Percentiles rank a stretch among this genome's conserved stretches.
Conservation (phyloP, 2,113 vertebrate species). For the Prunella fulvescens region DNA sequence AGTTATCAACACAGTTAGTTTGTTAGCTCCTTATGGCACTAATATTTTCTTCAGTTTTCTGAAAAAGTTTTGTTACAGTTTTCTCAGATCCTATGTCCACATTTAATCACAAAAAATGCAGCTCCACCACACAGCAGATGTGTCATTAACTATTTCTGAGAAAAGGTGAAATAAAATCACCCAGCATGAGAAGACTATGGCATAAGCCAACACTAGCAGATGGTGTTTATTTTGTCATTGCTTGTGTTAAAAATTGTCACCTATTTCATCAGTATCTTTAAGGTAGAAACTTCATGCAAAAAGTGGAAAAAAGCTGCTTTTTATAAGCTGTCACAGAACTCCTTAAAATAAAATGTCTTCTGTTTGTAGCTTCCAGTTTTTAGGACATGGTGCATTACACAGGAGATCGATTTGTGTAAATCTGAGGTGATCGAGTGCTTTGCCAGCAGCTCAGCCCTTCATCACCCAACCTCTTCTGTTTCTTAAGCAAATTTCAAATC, state of each 20-base stretch:
- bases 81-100: constrained; percentile 59
- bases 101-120: constrained; percentile 61
- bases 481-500: constrained; percentile 57
- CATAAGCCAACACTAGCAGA: constrained; percentile 84
- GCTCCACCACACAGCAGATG: constrained; percentile 73
- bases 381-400: constrained; percentile 83
- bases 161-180: constrained; percentile 77
- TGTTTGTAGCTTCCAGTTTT: constrained; percentile 86
- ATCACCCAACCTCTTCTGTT: constrained; percentile 66
- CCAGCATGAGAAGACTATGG: constrained; percentile 71
- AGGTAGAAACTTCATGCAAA: constrained; percentile 75
- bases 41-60: neutral
- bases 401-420: constrained; percentile 82
- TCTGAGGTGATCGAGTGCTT: constrained; percentile 81
- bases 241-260: constrained; percentile 85
- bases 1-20: neutral
- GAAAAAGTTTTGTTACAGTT: constrained; percentile 16
- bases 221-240: constrained; percentile 92
- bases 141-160: constrained; percentile 77
- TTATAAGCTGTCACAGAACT: constrained; percentile 65
- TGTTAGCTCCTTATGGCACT: neutral
- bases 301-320: constrained; percentile 65
- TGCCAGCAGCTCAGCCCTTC: constrained; percentile 73
- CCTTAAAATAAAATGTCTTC: constrained; percentile 82
- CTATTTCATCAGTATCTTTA: constrained; percentile 75